A percentile compares a stretch with the other conserved stretches of the same genome.
phyloP scores from a whole-genome alignment of 1,140 invertebrate species.

The Anoplolepis gracilipes region DNA sequence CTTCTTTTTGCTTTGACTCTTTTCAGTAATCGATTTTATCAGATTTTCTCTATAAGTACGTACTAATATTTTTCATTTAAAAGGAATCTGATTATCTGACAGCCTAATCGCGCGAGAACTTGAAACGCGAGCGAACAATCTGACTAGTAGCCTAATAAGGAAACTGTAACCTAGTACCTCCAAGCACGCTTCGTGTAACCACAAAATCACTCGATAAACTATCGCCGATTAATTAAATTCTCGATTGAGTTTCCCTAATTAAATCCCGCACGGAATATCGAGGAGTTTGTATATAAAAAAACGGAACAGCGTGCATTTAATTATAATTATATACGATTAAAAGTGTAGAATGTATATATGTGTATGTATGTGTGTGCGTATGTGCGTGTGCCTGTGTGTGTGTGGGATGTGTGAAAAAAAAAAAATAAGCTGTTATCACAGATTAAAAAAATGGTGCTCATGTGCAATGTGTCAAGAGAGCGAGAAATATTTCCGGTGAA shows the following conservation, averaged over 20 bases:
- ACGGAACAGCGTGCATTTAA: constrained; percentile 31
- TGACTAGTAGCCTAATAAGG: constrained; percentile 37
- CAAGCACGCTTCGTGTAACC: constrained; percentile 45
- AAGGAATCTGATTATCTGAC: neutral
- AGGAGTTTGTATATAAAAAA: constrained; percentile 50
- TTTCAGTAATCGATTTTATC: neutral
- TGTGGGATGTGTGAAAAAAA: neutral
- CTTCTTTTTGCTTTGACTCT: neutral
- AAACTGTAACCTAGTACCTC: constrained; percentile 49
- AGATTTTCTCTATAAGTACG: neutral
- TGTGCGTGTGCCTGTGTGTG: neutral
- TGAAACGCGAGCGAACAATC: constrained; percentile 56
- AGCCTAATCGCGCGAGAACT: constrained; percentile 24
- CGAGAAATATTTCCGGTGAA: neutral
- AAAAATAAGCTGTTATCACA: constrained; percentile 1
- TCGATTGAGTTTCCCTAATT: constrained; percentile 46
- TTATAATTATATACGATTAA: constrained; percentile 38
- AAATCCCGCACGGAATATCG: constrained; percentile 26
- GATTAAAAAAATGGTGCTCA: constrained; percentile 18
- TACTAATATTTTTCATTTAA: neutral
- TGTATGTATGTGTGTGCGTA: neutral
- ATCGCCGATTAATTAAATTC: constrained; percentile 49
- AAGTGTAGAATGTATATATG: neutral
- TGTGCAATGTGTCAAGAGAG: neutral
- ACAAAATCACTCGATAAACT: constrained; percentile 44